phyloP scores from a whole-genome alignment of 2,888 invertebrate genomes.

The Neuroscelio doddi region DNA sequence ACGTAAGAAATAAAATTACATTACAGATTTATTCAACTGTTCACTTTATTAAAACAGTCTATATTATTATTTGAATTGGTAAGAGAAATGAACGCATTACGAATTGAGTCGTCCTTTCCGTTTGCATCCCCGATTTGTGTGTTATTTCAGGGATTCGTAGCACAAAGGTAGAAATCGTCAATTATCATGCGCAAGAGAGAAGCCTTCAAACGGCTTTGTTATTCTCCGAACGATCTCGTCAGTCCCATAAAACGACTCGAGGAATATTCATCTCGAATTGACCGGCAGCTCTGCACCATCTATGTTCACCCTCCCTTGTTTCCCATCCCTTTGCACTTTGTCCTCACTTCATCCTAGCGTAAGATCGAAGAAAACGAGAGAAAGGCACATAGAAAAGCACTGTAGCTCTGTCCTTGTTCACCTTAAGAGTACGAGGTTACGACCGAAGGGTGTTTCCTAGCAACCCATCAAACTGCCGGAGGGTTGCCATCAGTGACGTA shows the following conservation, averaged over 20 bases:
- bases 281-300: conserved; percentile 42
- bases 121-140: background rate
- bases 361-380: conserved; percentile 54
- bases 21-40: too few relatives aligned
- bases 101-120: too few relatives aligned
- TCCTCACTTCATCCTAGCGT: conserved; percentile 41
- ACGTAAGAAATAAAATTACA: too few relatives aligned
- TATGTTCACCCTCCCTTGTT: conserved; percentile 44
- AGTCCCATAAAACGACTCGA: conserved; percentile 33
- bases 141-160: conserved; percentile 23
- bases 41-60: too few relatives aligned
- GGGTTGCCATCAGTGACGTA: conserved; percentile 62
- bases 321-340: conserved; percentile 42
- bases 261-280: conserved; percentile 40
- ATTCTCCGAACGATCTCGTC: conserved; percentile 42
- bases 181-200: conserved; percentile 39
- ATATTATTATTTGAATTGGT: too few relatives aligned
- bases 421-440: conserved; percentile 58
- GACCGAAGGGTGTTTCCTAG: conserved; percentile 69
- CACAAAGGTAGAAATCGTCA: conserved; percentile 37
- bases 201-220: conserved; percentile 32
- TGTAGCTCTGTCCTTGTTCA: conserved; percentile 50
- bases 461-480: conserved; percentile 66
- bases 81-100: too few relatives aligned
- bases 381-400: conserved; percentile 45